phyloP scores from a whole-genome alignment of 1,140 invertebrate species.

The Bombus waltoni region DNA sequence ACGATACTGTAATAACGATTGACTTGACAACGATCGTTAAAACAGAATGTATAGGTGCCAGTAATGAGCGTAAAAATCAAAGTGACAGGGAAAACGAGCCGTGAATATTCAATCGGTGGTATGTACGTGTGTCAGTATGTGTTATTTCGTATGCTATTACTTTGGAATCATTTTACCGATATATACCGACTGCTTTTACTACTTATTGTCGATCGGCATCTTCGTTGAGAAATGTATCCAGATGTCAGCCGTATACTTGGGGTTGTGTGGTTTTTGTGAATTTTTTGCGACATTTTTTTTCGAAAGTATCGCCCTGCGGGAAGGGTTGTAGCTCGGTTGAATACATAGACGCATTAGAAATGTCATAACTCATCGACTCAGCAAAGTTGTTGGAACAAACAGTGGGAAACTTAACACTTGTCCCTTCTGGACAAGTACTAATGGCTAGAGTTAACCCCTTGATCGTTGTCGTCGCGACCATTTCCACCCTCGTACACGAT shows the following conservation, averaged over 20 bases:
- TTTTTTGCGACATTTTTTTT: slow-evolving; percentile 59
- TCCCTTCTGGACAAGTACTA: slow-evolving; percentile 61
- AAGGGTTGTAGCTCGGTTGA: slow-evolving; percentile 61
- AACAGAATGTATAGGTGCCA: no score
- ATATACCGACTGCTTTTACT: not conserved
- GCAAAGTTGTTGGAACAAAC: slow-evolving; percentile 62
- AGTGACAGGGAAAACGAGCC: no score
- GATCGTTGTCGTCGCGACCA: slow-evolving; percentile 45
- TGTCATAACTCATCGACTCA: slow-evolving; percentile 75
- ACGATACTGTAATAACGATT: no score
- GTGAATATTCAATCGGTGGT: not conserved
- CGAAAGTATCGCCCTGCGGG: slow-evolving; percentile 7
- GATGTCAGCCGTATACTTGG: not conserved
- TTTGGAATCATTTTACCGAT: no score
- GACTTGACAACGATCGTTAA: no score
- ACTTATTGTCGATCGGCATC: not conserved
- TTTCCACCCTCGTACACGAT: slow-evolving; percentile 23
- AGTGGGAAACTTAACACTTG: slow-evolving; percentile 74
- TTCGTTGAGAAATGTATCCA: slow-evolving; percentile 11
- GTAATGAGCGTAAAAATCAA: no score
- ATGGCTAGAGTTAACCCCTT: slow-evolving; percentile 72
- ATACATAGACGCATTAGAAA: slow-evolving; percentile 59
- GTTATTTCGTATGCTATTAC: no score
- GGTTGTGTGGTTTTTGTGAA: slow-evolving; percentile 11
- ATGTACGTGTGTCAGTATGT: not conserved